Percentiles rank a stretch among this genome's conserved stretches.
Evolutionary conservation across 2,113 vertebrate genomes (phyloP).

Genomic region (Rostratula benghalensis): DNA sequence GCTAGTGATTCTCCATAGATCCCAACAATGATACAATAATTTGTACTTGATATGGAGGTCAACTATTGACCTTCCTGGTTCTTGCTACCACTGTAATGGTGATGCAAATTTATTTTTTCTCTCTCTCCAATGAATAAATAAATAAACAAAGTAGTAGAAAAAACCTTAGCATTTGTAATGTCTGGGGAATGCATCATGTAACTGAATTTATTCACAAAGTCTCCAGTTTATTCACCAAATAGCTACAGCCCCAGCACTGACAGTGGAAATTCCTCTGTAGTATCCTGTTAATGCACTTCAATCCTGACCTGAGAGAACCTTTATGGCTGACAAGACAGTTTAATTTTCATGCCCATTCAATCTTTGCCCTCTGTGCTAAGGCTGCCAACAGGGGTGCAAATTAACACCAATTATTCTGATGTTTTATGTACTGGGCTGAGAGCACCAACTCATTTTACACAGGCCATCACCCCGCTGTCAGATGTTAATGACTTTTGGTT

Average conservation of each 20-base stretch:
- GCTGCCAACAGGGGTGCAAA: constrained; percentile 72
- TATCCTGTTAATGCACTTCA: constrained; percentile 62
- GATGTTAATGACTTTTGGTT: constrained; percentile 65
- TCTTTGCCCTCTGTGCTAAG: constrained; percentile 69
- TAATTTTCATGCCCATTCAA: constrained; percentile 63
- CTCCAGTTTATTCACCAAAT: neutral
- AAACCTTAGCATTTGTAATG: neutral
- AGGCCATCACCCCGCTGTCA: constrained; percentile 69
- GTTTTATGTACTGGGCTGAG: constrained; percentile 67
- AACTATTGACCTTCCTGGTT: neutral
- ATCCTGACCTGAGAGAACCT: constrained; percentile 62
- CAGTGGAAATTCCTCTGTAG: constrained; percentile 22
- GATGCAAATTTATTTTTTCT: neutral
- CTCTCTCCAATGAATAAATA: neutral
- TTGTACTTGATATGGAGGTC: neutral
- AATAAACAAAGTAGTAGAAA: neutral
- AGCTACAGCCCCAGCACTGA: neutral
- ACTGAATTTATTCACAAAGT: neutral
- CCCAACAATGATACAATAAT: neutral
- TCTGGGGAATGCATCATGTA: neutral
- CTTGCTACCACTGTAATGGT: neutral
- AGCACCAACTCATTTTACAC: constrained; percentile 63
- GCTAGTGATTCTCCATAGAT: neutral
- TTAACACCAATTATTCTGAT: constrained; percentile 76
- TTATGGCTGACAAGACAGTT: constrained; percentile 48